Evolutionary conservation across 2,797 vertebrate genomes (phyloP).

Genomic region (Tympanoctomys barrerae): DNA sequence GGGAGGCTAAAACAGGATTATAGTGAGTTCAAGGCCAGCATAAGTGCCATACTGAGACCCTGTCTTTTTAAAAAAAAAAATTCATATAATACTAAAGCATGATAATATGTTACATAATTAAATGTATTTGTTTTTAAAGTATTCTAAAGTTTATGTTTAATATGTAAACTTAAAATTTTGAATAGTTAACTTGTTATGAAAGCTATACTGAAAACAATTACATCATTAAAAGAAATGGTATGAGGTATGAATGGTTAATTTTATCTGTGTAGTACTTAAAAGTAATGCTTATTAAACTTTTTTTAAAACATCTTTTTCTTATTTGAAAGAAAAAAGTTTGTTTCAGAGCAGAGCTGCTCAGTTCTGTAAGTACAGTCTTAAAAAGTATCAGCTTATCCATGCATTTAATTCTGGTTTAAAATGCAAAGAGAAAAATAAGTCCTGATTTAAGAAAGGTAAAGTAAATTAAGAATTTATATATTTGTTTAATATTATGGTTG

Average conservation of each 20-base stretch:
- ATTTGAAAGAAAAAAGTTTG: not conserved
- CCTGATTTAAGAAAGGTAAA: constrained; percentile 63
- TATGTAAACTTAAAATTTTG: constrained; percentile 38
- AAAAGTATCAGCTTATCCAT: constrained; percentile 21
- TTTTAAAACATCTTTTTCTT: constrained; percentile 29
- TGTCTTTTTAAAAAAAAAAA: not conserved
- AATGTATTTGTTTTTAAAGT: constrained; percentile 12
- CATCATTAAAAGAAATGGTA: constrained; percentile 9
- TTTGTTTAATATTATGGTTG: constrained; percentile 10
- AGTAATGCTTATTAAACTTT: constrained; percentile 50
- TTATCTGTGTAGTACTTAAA: constrained; percentile 12
- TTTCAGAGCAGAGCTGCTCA: constrained; percentile 38
- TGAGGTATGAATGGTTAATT: constrained; percentile 12
- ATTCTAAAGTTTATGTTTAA: constrained; percentile 18
- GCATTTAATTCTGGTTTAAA: constrained; percentile 50
- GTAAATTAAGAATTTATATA: constrained; percentile 11
- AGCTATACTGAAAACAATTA: constrained; percentile 30
- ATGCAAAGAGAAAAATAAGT: not conserved
- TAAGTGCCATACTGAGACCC: not conserved
- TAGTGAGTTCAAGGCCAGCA: not conserved
- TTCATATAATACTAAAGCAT: not conserved
- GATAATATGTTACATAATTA: not conserved
- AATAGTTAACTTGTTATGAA: constrained; percentile 38
- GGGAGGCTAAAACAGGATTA: not conserved
- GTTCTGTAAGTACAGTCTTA: not conserved